Conservation (phyloP, 53 echinoderm and acorn worm genomes). For the Mesocentrotus franciscanus region DNA sequence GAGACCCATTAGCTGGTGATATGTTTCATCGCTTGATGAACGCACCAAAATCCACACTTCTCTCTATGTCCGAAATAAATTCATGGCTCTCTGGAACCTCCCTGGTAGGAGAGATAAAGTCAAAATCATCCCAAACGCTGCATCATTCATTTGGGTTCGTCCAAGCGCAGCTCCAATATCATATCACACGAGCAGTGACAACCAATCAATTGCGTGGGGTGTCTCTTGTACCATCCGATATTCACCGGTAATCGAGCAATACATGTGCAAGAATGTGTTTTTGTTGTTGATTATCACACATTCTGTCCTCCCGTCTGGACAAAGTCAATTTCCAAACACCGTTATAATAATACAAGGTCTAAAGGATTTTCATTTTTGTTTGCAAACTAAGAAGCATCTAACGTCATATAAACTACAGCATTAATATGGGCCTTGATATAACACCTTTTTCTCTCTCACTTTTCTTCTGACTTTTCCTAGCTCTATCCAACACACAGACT, state of each 20-base stretch:
- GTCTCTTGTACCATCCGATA: not conserved
- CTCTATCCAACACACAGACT: not conserved
- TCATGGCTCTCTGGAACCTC: not conserved
- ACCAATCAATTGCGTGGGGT: constrained; percentile 29
- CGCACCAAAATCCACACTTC: not conserved
- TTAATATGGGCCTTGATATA: not conserved
- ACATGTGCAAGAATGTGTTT: not conserved
- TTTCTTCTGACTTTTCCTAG: not conserved
- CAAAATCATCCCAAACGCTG: constrained; percentile 5
- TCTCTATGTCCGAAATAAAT: not conserved
- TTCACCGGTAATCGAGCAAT: constrained; percentile 12
- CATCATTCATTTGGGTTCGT: constrained; percentile 13
- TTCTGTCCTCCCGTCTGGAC: not conserved
- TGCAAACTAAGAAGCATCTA: not conserved
- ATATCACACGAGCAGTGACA: constrained; percentile 16
- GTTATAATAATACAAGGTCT: not conserved
- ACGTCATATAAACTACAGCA: not conserved
- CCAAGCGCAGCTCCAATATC: constrained; percentile 17
- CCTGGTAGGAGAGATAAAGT: not conserved
- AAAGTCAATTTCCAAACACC: constrained; percentile 11
- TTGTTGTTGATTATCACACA: not conserved
- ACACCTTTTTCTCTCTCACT: not conserved
- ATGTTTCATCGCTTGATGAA: not conserved
- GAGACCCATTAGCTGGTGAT: not conserved
- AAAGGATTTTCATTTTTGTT: not conserved